These are phyloP conservation scores for Triops longicaudatus DNA, from an alignment of 1,140 invertebrate species.

Conservation along the genomic window DNA sequence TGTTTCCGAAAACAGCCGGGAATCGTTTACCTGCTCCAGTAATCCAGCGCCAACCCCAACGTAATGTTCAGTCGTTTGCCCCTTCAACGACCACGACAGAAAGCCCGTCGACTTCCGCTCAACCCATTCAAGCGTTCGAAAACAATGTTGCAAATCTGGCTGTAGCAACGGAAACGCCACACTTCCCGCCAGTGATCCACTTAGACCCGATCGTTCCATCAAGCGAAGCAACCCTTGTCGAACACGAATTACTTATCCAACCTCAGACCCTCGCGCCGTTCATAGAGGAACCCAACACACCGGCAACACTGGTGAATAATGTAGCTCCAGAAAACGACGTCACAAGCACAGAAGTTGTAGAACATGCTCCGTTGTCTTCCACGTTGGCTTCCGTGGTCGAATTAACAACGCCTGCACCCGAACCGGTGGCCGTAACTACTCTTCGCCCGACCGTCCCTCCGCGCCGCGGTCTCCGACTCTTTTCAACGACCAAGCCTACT, in stretches of 20 bases:
- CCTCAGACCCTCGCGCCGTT: not conserved
- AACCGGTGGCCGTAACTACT: not conserved
- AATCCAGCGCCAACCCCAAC: not conserved
- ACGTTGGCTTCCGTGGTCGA: not conserved
- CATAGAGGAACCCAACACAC: not conserved
- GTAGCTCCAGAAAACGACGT: not conserved
- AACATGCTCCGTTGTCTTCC: not conserved
- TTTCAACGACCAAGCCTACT: not conserved
- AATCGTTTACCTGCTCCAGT: not conserved
- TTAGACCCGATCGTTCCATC: not conserved
- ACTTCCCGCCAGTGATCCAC: not conserved
- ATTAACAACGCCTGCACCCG: not conserved
- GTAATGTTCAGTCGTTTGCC: not conserved
- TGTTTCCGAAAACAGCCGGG: not conserved
- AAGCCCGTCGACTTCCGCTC: not conserved
- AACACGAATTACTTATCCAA: not conserved
- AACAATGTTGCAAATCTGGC: not conserved
- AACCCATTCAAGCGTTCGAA: not conserved
- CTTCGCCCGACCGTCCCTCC: not conserved
- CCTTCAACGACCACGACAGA: slow-evolving; percentile 5
- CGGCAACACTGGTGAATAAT: not conserved
- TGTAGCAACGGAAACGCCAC: not conserved
- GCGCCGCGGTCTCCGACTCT: not conserved
- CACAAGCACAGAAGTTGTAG: not conserved
- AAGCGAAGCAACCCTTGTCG: not conserved